Evolutionary conservation across 2,113 vertebrate genomes (phyloP).

Genomic region (Embiotoca jacksoni): DNA sequence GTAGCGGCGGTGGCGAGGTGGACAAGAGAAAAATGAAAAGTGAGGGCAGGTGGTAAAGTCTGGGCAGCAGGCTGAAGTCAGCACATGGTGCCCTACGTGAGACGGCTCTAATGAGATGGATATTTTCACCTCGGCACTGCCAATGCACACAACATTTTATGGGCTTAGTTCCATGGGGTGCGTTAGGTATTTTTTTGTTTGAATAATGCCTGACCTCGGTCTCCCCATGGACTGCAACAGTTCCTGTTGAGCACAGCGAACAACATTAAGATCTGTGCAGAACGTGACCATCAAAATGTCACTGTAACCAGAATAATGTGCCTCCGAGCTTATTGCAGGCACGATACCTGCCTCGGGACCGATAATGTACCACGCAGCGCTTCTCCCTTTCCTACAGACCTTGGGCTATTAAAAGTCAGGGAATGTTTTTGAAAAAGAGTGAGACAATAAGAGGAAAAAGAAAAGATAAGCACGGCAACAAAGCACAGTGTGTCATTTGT

Average conservation of each 20-base stretch:
- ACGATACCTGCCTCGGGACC: constrained; percentile 28
- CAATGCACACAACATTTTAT: constrained; percentile 52
- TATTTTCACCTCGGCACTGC: constrained; percentile 57
- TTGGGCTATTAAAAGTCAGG: constrained; percentile 31
- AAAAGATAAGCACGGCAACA: background rate
- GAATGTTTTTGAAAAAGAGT: constrained; percentile 6
- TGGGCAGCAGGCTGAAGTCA: constrained; percentile 35
- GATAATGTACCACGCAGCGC: background rate
- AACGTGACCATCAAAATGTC: constrained; percentile 64
- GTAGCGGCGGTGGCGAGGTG: background rate
- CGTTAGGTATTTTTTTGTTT: constrained; percentile 45
- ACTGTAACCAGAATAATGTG: background rate
- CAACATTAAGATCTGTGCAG: constrained; percentile 36
- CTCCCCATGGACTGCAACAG: background rate
- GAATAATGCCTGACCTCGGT: constrained; percentile 26
- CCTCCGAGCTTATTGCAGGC: constrained; percentile 46
- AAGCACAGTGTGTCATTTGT: constrained; percentile 1
- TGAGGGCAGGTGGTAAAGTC: constrained; percentile 36
- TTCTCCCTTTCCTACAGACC: constrained; percentile 9
- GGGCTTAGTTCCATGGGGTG: constrained; percentile 55
- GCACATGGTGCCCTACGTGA: constrained; percentile 33
- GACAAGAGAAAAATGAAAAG: constrained; percentile 15
- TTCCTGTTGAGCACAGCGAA: constrained; percentile 19
- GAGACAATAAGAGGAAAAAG: background rate
- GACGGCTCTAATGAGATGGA: constrained; percentile 55